Percentiles rank a stretch among this genome's conserved stretches.
phyloP scores from a whole-genome alignment of 2,888 invertebrate genomes.

The Orthosia cruda region DNA sequence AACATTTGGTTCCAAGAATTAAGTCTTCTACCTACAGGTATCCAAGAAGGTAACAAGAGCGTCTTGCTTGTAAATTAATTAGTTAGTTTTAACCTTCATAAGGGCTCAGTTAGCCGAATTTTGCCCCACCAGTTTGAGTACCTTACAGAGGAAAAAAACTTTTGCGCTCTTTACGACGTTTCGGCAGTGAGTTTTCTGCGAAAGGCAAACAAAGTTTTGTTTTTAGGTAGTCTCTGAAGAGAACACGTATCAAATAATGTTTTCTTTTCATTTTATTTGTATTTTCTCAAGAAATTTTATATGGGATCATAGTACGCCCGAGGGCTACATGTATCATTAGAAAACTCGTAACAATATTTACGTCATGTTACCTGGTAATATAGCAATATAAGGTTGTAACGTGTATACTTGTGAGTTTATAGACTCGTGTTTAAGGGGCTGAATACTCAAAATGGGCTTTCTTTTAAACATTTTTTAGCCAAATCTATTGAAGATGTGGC shows the following conservation, averaged over 20 bases:
- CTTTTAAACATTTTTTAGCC: no score
- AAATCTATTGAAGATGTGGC: no score
- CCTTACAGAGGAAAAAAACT: constrained; percentile 11
- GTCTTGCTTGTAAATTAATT: constrained; percentile 41
- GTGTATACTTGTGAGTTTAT: neutral
- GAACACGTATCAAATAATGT: constrained; percentile 29
- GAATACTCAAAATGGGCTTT: no score
- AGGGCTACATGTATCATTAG: constrained; percentile 30
- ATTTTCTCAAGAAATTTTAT: constrained; percentile 6
- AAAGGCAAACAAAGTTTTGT: constrained; percentile 39
- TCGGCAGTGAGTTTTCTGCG: constrained; percentile 22
- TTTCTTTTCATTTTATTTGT: constrained; percentile 26
- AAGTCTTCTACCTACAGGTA: neutral
- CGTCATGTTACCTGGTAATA: neutral
- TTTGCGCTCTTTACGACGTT: constrained; percentile 8
- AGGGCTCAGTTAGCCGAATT: neutral
- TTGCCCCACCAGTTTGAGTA: constrained; percentile 2
- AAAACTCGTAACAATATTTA: constrained; percentile 25
- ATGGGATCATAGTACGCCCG: constrained; percentile 20
- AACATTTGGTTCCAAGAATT: constrained; percentile 2
- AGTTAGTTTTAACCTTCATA: constrained; percentile 28
- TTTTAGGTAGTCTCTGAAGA: constrained; percentile 26
- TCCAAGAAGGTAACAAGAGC: constrained; percentile 4
- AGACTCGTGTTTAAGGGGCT: neutral
- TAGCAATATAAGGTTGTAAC: neutral